Evolutionary conservation across 2,113 vertebrate species (phyloP), one percentile per base, ranked within the genome.

Genomic region (Silurus asotus): DNA sequence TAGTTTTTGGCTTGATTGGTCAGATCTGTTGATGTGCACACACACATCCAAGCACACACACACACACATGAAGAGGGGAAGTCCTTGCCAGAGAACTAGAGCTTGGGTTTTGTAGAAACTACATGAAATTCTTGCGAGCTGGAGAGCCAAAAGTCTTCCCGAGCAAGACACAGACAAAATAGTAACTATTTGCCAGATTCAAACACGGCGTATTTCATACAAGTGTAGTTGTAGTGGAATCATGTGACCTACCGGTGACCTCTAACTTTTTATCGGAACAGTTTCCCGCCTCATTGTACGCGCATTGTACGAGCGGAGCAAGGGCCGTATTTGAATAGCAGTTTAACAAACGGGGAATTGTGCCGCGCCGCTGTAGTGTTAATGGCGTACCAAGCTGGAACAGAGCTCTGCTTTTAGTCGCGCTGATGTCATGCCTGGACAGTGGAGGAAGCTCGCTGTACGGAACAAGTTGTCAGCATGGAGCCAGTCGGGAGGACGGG

Each of bases 361-460:
- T 84, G 53, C 37, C 59, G 82, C 19, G 9, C 59, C 25, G 51
- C 76, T 67, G 77, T 25, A 6, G 56, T 14, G 56, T 45, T 87
- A 76, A 59, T 82, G 61, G 86, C 28, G 55, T 86, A 49, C 51
- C 20, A 25, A n/a, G 25, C 80, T 82, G 85, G 85, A 87, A 82
- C 70, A 58, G 59, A 76, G 80, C 61, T 75, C 70, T 76, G 70
- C 6, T 76, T 87, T 87, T 67, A 77, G 70, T 59, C 8, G 8
- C 55, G n/a, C 20, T 87, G 80, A 82, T 70, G 80, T 87, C 80
- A 67, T 77, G 58, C 48, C 58, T 82, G 80, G 81, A 67, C 25
- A n/a, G 80, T 58, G 70, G 70, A 45, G 76, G 48, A 86, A 86
- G 59, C 84, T 56, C n/a, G 85, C 85, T 64, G 67, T 75, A 51